Percentiles rank a stretch among this genome's conserved stretches.
Evolutionary conservation across 2,113 vertebrate genomes (phyloP).

Genomic region (Calidris pygmaea): DNA sequence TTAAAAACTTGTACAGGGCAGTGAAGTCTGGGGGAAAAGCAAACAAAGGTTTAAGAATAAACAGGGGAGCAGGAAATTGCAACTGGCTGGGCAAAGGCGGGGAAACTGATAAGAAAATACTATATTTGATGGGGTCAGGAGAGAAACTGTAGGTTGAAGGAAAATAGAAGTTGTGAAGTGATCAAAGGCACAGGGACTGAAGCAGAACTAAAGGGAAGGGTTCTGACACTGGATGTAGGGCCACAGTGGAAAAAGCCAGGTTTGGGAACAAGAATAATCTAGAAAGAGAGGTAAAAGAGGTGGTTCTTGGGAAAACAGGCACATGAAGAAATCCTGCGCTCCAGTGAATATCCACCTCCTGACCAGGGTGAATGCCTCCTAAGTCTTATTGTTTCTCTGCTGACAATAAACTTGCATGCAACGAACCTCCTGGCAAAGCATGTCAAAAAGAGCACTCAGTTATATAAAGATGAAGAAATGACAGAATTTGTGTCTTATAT

Average conservation of each 20-base stretch:
- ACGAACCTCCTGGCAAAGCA: neutral
- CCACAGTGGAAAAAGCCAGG: neutral
- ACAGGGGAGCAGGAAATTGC: neutral
- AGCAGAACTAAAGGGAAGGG: neutral
- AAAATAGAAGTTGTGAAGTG: neutral
- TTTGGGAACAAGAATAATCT: neutral
- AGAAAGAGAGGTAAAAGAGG: neutral
- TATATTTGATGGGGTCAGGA: neutral
- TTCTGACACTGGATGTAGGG: neutral
- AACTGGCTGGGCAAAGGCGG: neutral
- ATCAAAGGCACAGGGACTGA: neutral
- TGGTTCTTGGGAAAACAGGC: neutral
- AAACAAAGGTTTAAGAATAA: neutral
- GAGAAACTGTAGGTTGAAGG: neutral
- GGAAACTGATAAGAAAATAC: neutral
- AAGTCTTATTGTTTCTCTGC: neutral
- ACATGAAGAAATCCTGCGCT: neutral
- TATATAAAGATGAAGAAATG: neutral
- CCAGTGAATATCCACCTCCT: neutral
- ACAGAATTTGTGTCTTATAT: neutral
- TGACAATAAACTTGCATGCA: accelerated
- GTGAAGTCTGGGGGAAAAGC: accelerated
- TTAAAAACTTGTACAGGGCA: neutral
- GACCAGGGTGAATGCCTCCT: neutral
- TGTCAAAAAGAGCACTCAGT: neutral